phyloP scores from a whole-genome alignment of 2,113 vertebrate genomes.

The Tenebrosternarchus preto region DNA sequence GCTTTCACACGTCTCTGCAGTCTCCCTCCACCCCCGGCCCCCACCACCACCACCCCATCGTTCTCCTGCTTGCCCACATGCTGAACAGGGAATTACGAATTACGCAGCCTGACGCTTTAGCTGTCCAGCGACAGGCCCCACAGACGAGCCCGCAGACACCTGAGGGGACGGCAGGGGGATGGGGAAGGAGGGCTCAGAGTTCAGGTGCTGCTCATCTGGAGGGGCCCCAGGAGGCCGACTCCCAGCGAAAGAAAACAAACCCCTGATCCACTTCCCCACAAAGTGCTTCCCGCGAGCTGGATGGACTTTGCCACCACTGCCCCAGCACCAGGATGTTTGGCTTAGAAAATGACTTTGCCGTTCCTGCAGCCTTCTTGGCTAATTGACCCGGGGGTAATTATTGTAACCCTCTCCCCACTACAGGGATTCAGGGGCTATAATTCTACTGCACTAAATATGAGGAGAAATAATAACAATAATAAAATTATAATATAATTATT shows the following conservation, averaged over 20 bases:
- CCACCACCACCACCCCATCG: too few species aligned
- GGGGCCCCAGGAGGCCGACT: conserved; percentile 65
- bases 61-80: too few species aligned
- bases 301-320: conserved; percentile 39
- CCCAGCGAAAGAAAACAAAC: conserved; percentile 71
- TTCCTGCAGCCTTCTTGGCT: conserved; percentile 69
- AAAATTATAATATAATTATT: not conserved
- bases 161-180: not conserved
- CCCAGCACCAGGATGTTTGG: conserved; percentile 78
- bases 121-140: not conserved
- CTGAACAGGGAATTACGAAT: too few species aligned
- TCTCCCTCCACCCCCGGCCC: too few species aligned
- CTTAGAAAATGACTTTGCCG: conserved; percentile 77
- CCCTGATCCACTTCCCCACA: conserved; percentile 64
- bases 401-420: conserved; percentile 62
- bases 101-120: not conserved
- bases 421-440: conserved; percentile 62
- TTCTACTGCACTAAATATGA: conserved; percentile 53
- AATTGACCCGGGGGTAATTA: conserved; percentile 77
- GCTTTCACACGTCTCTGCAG: not conserved
- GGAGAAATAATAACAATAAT: not conserved
- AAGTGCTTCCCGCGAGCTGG: conserved; percentile 58
- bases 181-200: conserved; percentile 41
- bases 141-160: not conserved
- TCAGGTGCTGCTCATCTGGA: conserved; percentile 76